Evolutionary conservation across 2,797 vertebrate species (phyloP).

Genomic region (Enteromius trimaculatus): DNA sequence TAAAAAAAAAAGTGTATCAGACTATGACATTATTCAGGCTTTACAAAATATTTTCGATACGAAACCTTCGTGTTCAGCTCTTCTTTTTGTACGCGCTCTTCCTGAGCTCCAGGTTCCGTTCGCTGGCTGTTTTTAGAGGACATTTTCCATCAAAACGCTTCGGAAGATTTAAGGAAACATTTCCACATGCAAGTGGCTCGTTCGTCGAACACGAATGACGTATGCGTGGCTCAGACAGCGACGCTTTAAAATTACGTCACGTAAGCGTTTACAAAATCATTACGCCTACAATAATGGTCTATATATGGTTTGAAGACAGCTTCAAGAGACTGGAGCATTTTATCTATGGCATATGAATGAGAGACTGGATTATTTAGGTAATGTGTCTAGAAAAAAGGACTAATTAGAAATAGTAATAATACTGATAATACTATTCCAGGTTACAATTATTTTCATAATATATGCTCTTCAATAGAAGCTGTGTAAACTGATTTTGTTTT

Average conservation of each 20-base stretch:
- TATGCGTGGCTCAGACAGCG: neutral
- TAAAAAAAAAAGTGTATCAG: too few species aligned
- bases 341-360: neutral
- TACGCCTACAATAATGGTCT: neutral
- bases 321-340: neutral
- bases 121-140: slow-evolving; percentile 56
- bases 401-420: neutral
- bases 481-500: neutral
- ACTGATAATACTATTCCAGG: neutral
- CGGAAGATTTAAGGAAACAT: neutral
- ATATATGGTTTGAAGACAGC: neutral
- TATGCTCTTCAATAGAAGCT: neutral
- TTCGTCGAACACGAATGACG: slow-evolving; percentile 24
- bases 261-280: neutral
- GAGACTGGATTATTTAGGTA: neutral
- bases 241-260: slow-evolving; percentile 15
- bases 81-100: slow-evolving; percentile 66
- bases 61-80: slow-evolving; percentile 77
- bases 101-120: slow-evolving; percentile 48
- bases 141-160: slow-evolving; percentile 62
- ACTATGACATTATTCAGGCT: neutral
- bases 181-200: neutral
- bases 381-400: neutral
- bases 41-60: neutral
- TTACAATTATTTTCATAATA: neutral